phyloP scores from a whole-genome alignment of 1,140 invertebrate species.

The Tetramorium simillimum region DNA sequence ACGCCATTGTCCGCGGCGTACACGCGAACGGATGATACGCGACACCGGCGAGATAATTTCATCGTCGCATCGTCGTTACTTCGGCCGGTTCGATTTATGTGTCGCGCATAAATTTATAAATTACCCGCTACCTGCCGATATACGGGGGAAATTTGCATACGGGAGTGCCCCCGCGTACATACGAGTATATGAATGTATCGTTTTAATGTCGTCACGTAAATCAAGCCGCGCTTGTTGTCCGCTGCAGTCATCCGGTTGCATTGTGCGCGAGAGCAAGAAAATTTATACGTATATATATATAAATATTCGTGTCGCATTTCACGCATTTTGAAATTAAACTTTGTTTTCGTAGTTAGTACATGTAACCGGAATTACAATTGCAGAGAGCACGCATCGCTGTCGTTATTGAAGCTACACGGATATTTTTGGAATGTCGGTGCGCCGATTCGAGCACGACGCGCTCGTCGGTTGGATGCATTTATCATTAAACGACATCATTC shows the following conservation, averaged over 20 bases:
- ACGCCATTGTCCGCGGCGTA: neutral
- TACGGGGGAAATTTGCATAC: constrained; percentile 42
- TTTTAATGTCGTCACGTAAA: constrained; percentile 49
- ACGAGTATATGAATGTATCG: constrained; percentile 33
- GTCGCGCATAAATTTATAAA: constrained; percentile 55
- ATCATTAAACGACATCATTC: neutral
- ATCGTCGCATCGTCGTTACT: neutral
- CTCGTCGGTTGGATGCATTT: neutral
- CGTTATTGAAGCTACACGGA: neutral
- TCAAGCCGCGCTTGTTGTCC: constrained; percentile 48
- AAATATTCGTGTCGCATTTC: constrained; percentile 15
- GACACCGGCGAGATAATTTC: constrained; percentile 40
- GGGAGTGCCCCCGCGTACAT: neutral
- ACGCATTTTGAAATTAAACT: constrained; percentile 39
- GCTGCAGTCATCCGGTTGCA: constrained; percentile 20
- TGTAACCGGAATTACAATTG: constrained; percentile 36
- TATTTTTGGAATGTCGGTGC: neutral
- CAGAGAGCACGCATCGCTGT: neutral
- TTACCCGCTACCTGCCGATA: constrained; percentile 41
- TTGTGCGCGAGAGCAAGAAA: constrained; percentile 11
- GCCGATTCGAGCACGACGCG: neutral
- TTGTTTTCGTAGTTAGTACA: neutral
- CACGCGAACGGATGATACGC: constrained; percentile 14
- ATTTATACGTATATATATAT: neutral
- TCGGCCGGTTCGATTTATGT: constrained; percentile 23